A percentile compares a stretch with the other conserved stretches of the same genome.
Evolutionary conservation across 2,888 invertebrate genomes (phyloP).

Genomic region (Ctena decussata): DNA sequence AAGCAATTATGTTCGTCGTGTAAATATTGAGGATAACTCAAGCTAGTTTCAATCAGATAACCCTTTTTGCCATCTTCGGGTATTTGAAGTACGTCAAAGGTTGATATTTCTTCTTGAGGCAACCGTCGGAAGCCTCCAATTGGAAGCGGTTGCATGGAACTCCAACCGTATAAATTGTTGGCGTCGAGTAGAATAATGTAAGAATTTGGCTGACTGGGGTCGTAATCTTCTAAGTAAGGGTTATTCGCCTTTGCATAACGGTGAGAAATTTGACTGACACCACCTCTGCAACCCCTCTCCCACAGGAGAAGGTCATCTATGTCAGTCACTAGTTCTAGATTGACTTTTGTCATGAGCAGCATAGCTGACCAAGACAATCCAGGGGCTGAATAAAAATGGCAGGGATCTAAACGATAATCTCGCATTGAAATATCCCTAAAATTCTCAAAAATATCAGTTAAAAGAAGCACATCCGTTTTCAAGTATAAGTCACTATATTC

Average conservation of each 20-base stretch:
- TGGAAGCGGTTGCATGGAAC: slow-evolving; percentile 74
- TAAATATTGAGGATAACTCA: slow-evolving; percentile 85
- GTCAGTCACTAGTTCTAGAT: slow-evolving; percentile 76
- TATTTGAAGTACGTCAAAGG: slow-evolving; percentile 34
- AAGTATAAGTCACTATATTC: slow-evolving; percentile 19
- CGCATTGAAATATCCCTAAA: slow-evolving; percentile 74
- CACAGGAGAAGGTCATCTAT: slow-evolving; percentile 70
- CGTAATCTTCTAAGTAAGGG: slow-evolving; percentile 65
- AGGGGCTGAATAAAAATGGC: slow-evolving; percentile 76
- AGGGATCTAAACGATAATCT: slow-evolving; percentile 75
- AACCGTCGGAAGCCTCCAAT: slow-evolving; percentile 62
- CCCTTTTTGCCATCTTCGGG: slow-evolving; percentile 47
- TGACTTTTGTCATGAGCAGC: slow-evolving; percentile 72
- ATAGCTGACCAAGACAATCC: slow-evolving; percentile 80
- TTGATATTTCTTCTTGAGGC: not conserved
- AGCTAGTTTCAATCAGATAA: slow-evolving; percentile 87
- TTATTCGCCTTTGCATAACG: slow-evolving; percentile 70
- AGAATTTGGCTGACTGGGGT: not conserved
- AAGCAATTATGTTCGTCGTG: slow-evolving; percentile 83
- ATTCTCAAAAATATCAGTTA: slow-evolving; percentile 82
- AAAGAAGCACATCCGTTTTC: slow-evolving; percentile 67
- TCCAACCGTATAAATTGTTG: slow-evolving; percentile 51
- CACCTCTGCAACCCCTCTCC: slow-evolving; percentile 60
- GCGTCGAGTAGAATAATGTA: slow-evolving; percentile 32
- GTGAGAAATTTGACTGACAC: slow-evolving; percentile 63